These are phyloP conservation scores for Plutella xylostella DNA, from an alignment of 2,888 invertebrate genomes.

Conservation along the genomic window DNA sequence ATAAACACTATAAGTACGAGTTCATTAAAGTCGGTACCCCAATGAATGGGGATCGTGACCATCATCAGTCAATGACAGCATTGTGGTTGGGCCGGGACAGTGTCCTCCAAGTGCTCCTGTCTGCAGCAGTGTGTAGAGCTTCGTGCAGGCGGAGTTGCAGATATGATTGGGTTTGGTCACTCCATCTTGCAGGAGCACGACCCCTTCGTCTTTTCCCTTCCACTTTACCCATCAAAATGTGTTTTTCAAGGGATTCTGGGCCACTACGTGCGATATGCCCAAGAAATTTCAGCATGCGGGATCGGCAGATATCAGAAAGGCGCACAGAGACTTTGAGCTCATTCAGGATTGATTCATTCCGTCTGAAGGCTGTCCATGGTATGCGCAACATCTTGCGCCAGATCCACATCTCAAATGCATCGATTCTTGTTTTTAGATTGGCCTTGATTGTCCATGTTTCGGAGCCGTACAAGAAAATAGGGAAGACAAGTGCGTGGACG, in stretches of 20 bases:
- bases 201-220: background rate
- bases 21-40: too few relatives aligned
- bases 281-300: too few relatives aligned
- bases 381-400: conserved; percentile 1
- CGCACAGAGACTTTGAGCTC: background rate
- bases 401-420: conserved; percentile 7
- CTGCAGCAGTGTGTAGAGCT: too few relatives aligned
- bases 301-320: too few relatives aligned
- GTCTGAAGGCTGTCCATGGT: background rate
- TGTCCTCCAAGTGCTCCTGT: too few relatives aligned
- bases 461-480: conserved; percentile 4
- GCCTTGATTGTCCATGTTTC: conserved; percentile 2
- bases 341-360: background rate
- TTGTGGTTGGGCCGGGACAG: too few relatives aligned
- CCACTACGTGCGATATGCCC: background rate
- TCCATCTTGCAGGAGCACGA: background rate
- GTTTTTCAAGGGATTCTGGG: background rate
- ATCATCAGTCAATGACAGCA: too few relatives aligned
- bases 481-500: background rate
- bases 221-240: background rate
- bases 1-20: too few relatives aligned
- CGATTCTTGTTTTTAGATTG: background rate
- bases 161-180: too few relatives aligned
- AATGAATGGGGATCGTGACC: too few relatives aligned
- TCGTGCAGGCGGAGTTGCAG: too few relatives aligned